Evolutionary conservation across 1,140 invertebrate genomes (phyloP).

Genomic region (Spodoptera litura): DNA sequence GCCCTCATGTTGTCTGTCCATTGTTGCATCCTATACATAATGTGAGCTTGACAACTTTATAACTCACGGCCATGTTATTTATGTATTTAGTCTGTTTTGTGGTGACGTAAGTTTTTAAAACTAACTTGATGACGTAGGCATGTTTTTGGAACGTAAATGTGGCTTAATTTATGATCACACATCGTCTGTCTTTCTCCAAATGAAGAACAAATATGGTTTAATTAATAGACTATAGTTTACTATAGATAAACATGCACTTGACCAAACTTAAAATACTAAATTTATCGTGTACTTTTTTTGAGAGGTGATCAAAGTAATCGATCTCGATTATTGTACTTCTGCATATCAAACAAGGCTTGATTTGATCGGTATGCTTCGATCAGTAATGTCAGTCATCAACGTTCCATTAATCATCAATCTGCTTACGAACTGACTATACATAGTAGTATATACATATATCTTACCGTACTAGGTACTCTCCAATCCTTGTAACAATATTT

Average conservation of each 20-base stretch:
- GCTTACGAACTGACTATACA: constrained; percentile 11
- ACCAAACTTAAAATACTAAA: no score
- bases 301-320: background rate
- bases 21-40: constrained; percentile 58
- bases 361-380: background rate
- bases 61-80: constrained; percentile 47
- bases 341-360: background rate
- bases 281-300: no score
- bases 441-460: background rate
- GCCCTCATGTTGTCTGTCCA: constrained; percentile 55
- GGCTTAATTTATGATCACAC: no score
- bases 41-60: constrained; percentile 56
- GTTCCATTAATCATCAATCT: constrained; percentile 13
- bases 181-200: no score
- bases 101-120: constrained; percentile 32
- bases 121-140: constrained; percentile 1
- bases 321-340: background rate
- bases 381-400: constrained; percentile 9
- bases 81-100: constrained; percentile 13
- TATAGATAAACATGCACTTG: no score
- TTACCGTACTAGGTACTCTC: background rate
- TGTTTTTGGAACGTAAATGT: no score
- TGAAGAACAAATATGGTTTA: no score
- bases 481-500: no score
- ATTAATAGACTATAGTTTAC: no score